Percentiles rank a stretch among this genome's conserved stretches.
phyloP scores from a whole-genome alignment of 2,888 invertebrate genomes.

The Luperina nickerlii region DNA sequence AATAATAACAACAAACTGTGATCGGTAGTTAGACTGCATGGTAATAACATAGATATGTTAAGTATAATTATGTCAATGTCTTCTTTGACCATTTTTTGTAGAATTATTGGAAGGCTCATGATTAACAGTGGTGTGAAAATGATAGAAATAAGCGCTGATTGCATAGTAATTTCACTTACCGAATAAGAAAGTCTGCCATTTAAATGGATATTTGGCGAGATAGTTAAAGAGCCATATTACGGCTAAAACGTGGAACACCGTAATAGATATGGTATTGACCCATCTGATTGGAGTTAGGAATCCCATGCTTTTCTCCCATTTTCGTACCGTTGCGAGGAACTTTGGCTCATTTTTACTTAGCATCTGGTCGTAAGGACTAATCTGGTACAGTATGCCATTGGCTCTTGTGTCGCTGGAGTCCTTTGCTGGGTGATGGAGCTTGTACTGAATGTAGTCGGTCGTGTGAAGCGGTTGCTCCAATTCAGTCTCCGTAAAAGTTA shows the following conservation, averaged over 20 bases:
- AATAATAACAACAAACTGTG: neutral
- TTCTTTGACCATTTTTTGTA: neutral
- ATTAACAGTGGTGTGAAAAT: neutral
- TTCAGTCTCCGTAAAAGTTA: slow-evolving; percentile 70
- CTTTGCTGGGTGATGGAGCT: slow-evolving; percentile 58
- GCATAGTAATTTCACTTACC: slow-evolving; percentile 86
- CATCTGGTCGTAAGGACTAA: slow-evolving; percentile 72
- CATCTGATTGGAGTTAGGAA: slow-evolving; percentile 92
- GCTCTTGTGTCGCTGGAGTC: slow-evolving; percentile 32
- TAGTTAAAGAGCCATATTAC: slow-evolving; percentile 79
- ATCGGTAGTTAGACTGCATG: neutral
- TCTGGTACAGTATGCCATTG: slow-evolving; percentile 30
- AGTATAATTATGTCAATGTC: neutral
- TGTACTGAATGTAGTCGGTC: slow-evolving; percentile 61
- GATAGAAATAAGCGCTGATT: neutral
- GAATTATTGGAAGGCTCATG: neutral
- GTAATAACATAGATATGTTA: neutral
- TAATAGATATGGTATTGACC: slow-evolving; percentile 90
- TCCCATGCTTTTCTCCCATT: slow-evolving; percentile 82
- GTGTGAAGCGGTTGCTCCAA: slow-evolving; percentile 56
- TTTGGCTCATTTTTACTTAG: slow-evolving; percentile 71
- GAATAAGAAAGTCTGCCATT: slow-evolving; percentile 88
- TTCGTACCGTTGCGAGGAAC: slow-evolving; percentile 73
- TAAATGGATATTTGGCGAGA: slow-evolving; percentile 72
- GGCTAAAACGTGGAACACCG: slow-evolving; percentile 82